Base-by-base conservation (phyloP, 2,113 vertebrate species). In the Emydura subglobosa region DNA sequence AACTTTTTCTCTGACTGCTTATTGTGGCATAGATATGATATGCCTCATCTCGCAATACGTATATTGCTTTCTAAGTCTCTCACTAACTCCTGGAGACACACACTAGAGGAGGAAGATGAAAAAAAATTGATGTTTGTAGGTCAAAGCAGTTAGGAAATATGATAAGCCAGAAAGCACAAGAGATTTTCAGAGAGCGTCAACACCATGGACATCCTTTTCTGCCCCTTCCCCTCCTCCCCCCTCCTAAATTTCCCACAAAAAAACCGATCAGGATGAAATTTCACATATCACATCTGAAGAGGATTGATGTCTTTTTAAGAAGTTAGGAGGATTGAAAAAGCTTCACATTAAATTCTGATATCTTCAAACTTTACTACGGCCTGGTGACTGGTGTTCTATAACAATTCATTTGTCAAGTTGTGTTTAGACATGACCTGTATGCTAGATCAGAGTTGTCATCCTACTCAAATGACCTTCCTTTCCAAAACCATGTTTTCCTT, bases 51-150 rank as follows among this genome's bases (percentile, higher is more conserved):
- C 10, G 12, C 74, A 27, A 29, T 44, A 47, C 42, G 29, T 78
- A 12, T 11, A 29, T 47, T 78, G 42, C 24, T 78, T 78, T 9
- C n/a, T 51, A 17, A 0, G 0, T 9, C 1, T 10, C 47, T 55
- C 57, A 21, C 4, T 10, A 54, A 86, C 79, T 80, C 8, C 24
- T 78, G 12, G 10, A 76, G 42, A 27, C 12, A 24, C 24, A 76
- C 22, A 76, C 24, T 59, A 16, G 3, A 29, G 61, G 85, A 21
- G 12, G 61, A 94, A 51, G 5, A 86, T 21, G 50, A 13, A 65
- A 57, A 82, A 8, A 10, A 1, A 39, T 27, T 4, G 7, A 29
- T 7, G 16, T 9, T 0, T 9, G 2, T 50, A 53, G 80, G 47
- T 27, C 1, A 92, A 92, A 51, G 0, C 55, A 86, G 22, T 34